These are phyloP conservation scores for Stenotaenia linearis DNA, from an alignment of 2,888 invertebrate species.

Conservation along the genomic window DNA sequence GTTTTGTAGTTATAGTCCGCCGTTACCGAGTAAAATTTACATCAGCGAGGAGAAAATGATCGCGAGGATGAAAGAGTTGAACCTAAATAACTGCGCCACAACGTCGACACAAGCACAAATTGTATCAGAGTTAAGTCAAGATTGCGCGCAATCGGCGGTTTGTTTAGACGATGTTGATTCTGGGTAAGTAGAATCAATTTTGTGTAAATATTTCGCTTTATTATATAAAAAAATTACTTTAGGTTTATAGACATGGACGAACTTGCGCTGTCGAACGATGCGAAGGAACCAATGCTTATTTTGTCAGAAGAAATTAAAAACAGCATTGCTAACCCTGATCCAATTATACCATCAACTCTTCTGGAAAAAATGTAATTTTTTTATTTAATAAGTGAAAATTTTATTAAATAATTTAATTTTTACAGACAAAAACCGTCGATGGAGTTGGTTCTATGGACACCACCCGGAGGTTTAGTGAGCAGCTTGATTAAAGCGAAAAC, in stretches of 20 bases:
- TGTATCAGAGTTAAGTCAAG: background rate
- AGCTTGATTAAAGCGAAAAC: conserved; percentile 10
- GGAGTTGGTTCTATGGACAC: conserved; percentile 36
- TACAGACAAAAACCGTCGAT: conserved; percentile 35
- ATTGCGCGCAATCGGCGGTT: conserved; percentile 42
- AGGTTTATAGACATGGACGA: background rate
- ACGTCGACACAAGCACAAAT: background rate
- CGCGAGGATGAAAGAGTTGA: conserved; percentile 9
- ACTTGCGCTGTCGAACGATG: background rate
- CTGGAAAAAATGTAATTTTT: background rate
- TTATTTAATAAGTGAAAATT: background rate
- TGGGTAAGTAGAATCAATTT: too few relatives aligned
- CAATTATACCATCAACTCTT: background rate
- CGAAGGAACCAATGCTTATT: background rate
- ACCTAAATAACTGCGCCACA: background rate
- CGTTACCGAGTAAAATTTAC: conserved; percentile 21
- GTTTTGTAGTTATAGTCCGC: background rate
- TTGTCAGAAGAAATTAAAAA: background rate
- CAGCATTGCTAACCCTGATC: background rate
- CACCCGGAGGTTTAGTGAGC: conserved; percentile 33
- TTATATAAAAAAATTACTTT: background rate
- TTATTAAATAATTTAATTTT: background rate
- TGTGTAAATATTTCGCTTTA: too few relatives aligned
- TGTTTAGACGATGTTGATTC: background rate
- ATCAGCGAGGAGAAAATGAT: conserved; percentile 29